Percentiles rank a stretch among this genome's conserved stretches.
Evolutionary conservation across 2,888 invertebrate genomes (phyloP).

Genomic region (Lucinisca nassula): DNA sequence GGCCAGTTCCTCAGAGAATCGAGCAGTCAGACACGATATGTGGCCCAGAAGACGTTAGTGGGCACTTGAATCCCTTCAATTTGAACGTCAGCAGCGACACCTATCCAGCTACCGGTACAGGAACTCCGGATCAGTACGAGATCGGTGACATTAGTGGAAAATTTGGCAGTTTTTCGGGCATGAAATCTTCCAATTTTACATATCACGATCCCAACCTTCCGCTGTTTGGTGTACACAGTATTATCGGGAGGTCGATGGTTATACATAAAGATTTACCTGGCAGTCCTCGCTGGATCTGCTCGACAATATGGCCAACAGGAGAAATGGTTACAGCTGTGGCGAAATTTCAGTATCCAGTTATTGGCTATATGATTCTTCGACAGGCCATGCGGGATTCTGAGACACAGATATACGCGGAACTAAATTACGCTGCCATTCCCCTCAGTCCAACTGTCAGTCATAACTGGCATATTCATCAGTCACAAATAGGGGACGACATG

Average conservation of each 20-base stretch:
- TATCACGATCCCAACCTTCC: conserved; percentile 95
- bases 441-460: conserved; percentile 87
- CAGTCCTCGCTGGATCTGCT: conserved; percentile 88
- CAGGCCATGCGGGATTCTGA: conserved; percentile 93
- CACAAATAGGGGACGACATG: conserved; percentile 94
- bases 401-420: conserved; percentile 94
- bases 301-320: conserved; percentile 87
- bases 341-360: conserved; percentile 95
- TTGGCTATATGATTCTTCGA: conserved; percentile 94
- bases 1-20: conserved; percentile 86
- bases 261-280: conserved; percentile 90
- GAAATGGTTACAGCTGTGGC: conserved; percentile 92
- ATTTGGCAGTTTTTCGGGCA: conserved; percentile 93
- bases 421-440: conserved; percentile 96
- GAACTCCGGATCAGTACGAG: conserved; percentile 96
- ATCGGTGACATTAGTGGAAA: conserved; percentile 97
- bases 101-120: conserved; percentile 88
- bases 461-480: conserved; percentile 94
- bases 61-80: conserved; percentile 93
- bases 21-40: conserved; percentile 77
- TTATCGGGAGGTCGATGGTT: conserved; percentile 94
- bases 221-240: conserved; percentile 93
- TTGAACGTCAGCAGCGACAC: conserved; percentile 88
- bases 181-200: conserved; percentile 88
- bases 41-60: conserved; percentile 91